These are phyloP conservation scores for Noctuana brunneofusca DNA, from an alignment of 2,888 invertebrate genomes.

Conservation along the genomic window DNA sequence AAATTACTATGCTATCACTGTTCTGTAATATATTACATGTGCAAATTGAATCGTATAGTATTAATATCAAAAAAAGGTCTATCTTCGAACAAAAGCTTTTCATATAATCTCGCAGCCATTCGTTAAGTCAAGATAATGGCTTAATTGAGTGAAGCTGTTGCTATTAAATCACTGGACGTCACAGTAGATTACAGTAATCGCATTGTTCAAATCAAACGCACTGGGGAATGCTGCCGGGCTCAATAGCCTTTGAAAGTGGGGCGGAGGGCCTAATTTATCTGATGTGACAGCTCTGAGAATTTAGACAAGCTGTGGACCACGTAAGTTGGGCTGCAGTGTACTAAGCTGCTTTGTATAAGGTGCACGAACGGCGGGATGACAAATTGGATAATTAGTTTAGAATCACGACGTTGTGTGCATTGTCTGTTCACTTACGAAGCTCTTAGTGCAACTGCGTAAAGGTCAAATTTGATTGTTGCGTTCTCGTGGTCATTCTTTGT, in stretches of 20 bases:
- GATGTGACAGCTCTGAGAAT: constrained; percentile 63
- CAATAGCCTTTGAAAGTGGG: constrained; percentile 56
- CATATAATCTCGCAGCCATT: not conserved
- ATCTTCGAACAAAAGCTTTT: not conserved
- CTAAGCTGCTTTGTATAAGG: constrained; percentile 46
- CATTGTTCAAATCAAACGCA: constrained; percentile 34
- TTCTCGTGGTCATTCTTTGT: constrained; percentile 26
- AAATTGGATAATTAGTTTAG: constrained; percentile 65
- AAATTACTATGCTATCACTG: too few relatives aligned
- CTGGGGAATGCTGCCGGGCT: constrained; percentile 62
- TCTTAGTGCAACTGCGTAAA: constrained; percentile 43
- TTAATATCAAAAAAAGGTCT: not conserved
- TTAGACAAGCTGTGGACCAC: constrained; percentile 42
- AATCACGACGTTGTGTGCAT: constrained; percentile 51
- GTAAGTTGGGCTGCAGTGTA: constrained; percentile 42
- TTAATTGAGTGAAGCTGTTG: constrained; percentile 31
- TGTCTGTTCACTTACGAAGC: constrained; percentile 39
- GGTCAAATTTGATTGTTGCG: constrained; percentile 38
- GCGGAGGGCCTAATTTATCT: constrained; percentile 64
- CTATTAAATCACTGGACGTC: constrained; percentile 31
- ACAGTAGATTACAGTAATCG: constrained; percentile 30
- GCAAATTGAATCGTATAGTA: not conserved
- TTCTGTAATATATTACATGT: too few relatives aligned
- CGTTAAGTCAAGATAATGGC: constrained; percentile 16
- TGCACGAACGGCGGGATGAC: constrained; percentile 55